A percentile compares a stretch with the other conserved stretches of the same genome.
These are phyloP conservation scores for Etheostoma nigrum DNA, from an alignment of 2,797 vertebrate species.

Conservation along the genomic window DNA sequence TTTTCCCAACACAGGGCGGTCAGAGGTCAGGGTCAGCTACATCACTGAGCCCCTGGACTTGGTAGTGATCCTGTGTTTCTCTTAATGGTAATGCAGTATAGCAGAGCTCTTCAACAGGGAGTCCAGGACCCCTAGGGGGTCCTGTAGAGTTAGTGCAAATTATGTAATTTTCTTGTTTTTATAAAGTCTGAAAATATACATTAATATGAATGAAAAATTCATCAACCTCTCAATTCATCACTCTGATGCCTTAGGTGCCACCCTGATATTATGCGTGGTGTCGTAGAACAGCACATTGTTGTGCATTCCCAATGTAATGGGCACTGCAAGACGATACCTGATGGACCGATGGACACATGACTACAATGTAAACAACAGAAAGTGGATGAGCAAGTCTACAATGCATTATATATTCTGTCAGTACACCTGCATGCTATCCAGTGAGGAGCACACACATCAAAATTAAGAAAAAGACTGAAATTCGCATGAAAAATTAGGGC, in stretches of 20 bases:
- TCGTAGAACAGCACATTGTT: conserved; percentile 26
- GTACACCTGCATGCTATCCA: background rate
- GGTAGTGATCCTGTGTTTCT: conserved; percentile 19
- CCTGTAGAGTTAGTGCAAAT: no score
- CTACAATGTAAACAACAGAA: conserved; percentile 55
- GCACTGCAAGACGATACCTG: conserved; percentile 60
- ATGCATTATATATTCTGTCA: background rate
- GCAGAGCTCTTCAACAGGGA: background rate
- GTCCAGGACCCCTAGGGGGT: no score
- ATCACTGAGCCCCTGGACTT: background rate
- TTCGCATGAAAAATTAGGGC: background rate
- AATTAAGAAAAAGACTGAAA: no score
- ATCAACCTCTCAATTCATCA: background rate
- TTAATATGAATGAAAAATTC: no score
- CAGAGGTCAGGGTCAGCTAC: conserved; percentile 4
- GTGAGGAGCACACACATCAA: background rate
- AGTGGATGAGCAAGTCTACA: conserved; percentile 25
- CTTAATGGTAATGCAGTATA: conserved; percentile 1
- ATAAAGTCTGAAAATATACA: no score
- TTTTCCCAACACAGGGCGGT: background rate
- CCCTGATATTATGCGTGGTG: conserved; percentile 23
- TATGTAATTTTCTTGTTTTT: no score
- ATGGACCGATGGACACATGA: conserved; percentile 57
- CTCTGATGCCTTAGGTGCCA: conserved; percentile 8
- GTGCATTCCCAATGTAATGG: conserved; percentile 41